Base-by-base conservation (phyloP, 1,140 invertebrate genomes). In the Amyelois transitella region DNA sequence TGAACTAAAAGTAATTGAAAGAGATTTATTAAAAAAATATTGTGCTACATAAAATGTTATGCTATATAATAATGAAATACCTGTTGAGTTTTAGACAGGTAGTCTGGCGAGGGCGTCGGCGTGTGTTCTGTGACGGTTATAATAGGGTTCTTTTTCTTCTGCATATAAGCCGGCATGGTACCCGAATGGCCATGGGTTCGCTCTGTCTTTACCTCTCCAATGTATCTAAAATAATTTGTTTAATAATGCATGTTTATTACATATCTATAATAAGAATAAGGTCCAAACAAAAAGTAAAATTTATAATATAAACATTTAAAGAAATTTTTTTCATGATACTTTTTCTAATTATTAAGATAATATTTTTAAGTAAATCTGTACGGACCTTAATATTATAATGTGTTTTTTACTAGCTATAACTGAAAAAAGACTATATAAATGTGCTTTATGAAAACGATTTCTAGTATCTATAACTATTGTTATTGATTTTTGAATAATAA, bases 121-220 rank as follows among this genome's bases (percentile, higher is more conserved):
- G 96, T 97, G 75, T 98, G 96, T 78, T 98, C 96, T 0, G 97
- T 98, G 0, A 99, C 96, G 1, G 97, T 98, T 44, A 98, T 99
- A 51, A 98, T 98, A 0, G 97, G 97, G 89, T 97, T 97, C 38
- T 89, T 87, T 52, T 88, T 89, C 53, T 88, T 86, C 10, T 82
- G 82, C 8, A 77, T 48, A 44, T 81, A 72, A 0, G 62, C 45
- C 7, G 73, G 80, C 60, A 70, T 75, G 10, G 68, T 62, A 45
- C 43, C 66, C 0, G 62, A 65, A 5, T 61, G 69, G 2, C 54
- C 81, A 60, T 88, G 89, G 54, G 75, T 84, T 54, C 88, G 72
- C 43, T 92, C 91, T 55, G 87, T 90, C 62, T 90, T 88, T 14
- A 90, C 85, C 66, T 92, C 90, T 1, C 91, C 91, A 51, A 91